Base-by-base conservation (phyloP, 2,888 invertebrate genomes). In the Synergus japonicus region DNA sequence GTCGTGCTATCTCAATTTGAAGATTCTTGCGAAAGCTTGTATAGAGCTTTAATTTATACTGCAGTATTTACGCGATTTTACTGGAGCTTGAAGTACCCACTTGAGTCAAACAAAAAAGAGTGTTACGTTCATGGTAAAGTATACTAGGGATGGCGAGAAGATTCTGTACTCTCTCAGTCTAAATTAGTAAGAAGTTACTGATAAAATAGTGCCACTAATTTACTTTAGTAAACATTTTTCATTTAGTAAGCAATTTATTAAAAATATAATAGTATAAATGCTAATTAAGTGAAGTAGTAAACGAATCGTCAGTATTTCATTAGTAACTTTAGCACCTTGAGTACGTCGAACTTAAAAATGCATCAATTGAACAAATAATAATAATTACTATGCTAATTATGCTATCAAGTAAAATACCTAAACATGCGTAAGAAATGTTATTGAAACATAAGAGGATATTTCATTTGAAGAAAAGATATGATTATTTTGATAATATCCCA, bases 21-120 rank as follows among this genome's bases (percentile, higher is more conserved):
- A 41, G 73, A 37, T 49, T 49, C 54, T 29, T 69, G 46, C 49
- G 46, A 69, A 69, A 10, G 54, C 54, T 73, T 82, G 80, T 79
- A 79, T 79, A 79, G 80, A 79, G 78, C 80, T 79, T 79, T 69
- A 82, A 79, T 73, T 73, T 54, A 73, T 80, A 65, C 80, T 82
- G 78, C 77, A 79, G 82, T 79, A 78, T 82, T 77, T 82, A 79
- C 76, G 76, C 76, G 76, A 76, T 78, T 76, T 79, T 78, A 49
- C 76, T 58, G 79, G 76, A 76, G 65, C 80, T 49, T 79, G 65
- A 79, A 80, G 78, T 78, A 80, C 76, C 80, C 76, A 80, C 82
- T 82, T 79, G 69, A 79, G 78, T 49, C 65, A 29, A 82, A 77
- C 22, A 78, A 78, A 82, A 80, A 78, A 73, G 64, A 80, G 69